Base-by-base conservation (phyloP, 2,797 vertebrate species). In the Brachyrhaphis roseni region DNA sequence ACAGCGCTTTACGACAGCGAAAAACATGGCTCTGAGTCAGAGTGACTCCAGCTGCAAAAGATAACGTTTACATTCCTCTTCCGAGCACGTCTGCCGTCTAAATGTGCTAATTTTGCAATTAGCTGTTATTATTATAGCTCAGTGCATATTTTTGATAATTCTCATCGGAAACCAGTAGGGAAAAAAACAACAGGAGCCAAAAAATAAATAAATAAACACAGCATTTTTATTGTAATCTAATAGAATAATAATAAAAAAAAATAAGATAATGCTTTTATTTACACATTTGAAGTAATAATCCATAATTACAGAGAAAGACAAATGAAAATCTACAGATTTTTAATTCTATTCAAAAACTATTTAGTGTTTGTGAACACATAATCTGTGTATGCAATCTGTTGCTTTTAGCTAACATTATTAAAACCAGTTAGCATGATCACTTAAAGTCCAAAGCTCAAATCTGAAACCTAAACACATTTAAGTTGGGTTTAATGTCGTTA, bases 1-100 rank as follows among this genome's bases (percentile, higher is more conserved):
- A 28, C 3, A 1, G 6, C 23, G 13, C 10, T 49, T n/a, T 7
- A 23, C 23, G 15, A 12, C 26, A 5, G 0, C 10, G 0, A 49
- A 51, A 64, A 47, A 2, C 46, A 23, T 18, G 8, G 8, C 4
- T 23, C 8, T 26, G 31, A 26, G 31, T 39, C 72, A 72, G 12
- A 51, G 28, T 8, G 0, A 34, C 23, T 39, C 0, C 1, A 41
- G 5, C 23, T 28, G 20, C 47, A 0, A 39, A 13, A 51, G 47
- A 23, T 36, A 36, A 34, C 10, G 31, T 12, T 53, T 53, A 5
- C 4, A 7, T 23, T 55, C 31, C 26, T 45, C 26, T 28, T 66
- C 59, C 28, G 59, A 34, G 31, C 28, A 62, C 31, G 5, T 34
- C 31, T 18, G 31, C 28, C 4, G 6, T 62, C 15, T 12, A 23